phyloP scores from a whole-genome alignment of 2,113 vertebrate species.

The Felis chaus region DNA sequence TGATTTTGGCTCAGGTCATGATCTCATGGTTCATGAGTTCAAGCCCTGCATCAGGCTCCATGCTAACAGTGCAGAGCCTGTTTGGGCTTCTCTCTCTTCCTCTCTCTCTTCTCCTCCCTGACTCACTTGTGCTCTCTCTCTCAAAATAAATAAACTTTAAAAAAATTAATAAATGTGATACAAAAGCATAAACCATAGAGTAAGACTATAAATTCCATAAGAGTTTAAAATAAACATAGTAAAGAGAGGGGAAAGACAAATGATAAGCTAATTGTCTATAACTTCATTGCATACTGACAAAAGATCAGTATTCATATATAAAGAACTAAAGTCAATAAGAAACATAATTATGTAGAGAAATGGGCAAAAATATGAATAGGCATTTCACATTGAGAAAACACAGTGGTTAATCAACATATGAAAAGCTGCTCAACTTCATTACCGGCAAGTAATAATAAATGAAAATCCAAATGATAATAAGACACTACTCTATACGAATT shows the following conservation, averaged over 20 bases:
- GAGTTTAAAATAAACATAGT: background rate
- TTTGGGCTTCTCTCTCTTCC: no score
- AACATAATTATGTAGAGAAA: background rate
- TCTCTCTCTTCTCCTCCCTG: no score
- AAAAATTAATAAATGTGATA: no score
- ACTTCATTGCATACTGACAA: background rate
- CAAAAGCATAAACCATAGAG: background rate
- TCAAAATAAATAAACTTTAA: no score
- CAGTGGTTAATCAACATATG: background rate
- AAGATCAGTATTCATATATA: background rate
- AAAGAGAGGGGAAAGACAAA: background rate
- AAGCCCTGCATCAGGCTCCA: no score
- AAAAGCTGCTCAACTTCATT: background rate
- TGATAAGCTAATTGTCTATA: background rate
- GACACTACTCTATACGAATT: background rate
- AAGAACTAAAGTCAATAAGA: background rate
- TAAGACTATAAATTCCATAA: background rate
- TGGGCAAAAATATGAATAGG: background rate
- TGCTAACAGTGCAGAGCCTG: no score
- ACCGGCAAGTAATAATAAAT: background rate
- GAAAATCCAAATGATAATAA: background rate
- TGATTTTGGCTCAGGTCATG: no score
- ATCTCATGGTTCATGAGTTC: no score
- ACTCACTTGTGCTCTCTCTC: no score
- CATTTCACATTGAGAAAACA: background rate